Base-by-base conservation (phyloP, 2,888 invertebrate species). In the Lasioglossum lativentre region DNA sequence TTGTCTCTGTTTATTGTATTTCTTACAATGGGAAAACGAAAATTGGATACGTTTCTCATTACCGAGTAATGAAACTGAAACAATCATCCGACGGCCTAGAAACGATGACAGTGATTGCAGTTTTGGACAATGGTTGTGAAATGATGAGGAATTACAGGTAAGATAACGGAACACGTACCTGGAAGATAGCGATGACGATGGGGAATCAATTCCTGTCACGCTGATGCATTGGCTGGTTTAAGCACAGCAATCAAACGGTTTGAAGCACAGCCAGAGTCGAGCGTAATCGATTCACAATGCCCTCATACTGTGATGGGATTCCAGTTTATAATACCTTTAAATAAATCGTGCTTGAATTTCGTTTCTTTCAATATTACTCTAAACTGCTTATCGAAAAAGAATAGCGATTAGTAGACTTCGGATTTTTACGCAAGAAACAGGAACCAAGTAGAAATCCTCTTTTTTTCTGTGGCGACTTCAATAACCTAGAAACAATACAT, bases 151-250 rank as follows among this genome's bases (percentile, higher is more conserved):
- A 73, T 73, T 47, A 14, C 23, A 52, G 72, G 23, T 73, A 73
- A 73, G 73, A 52, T 73, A 73, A 38, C 73, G 73, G 47, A 52
- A 73, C 73, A 34, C 73, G 47, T 47, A 73, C 23, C 73, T 19
- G 47, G 73, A 73, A 73, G 73, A 73, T 73, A 73, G 73, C 73
- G 73, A 52, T 73, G 73, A 73, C 47, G 73, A 73, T 73, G 59
- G 75, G 38, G 59, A 75, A 75, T 56, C 75, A 75, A 75, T 75
- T 75, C 38, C 59, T 63, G 75, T 59, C 75, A 42, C 34, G 73
- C 47, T 73, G 73, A 73, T 73, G 73, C 73, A 73, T 73, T 23
- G 73, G 73, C 73, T 73, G 47, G 73, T 52, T 52, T 73, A 73
- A 73, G 47, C 73, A 34, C 47, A 52, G 73, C 73, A 73, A 73